A percentile compares a stretch with the other conserved stretches of the same genome.
Conservation (phyloP, 2,113 vertebrate species). For the Strigops habroptila region DNA sequence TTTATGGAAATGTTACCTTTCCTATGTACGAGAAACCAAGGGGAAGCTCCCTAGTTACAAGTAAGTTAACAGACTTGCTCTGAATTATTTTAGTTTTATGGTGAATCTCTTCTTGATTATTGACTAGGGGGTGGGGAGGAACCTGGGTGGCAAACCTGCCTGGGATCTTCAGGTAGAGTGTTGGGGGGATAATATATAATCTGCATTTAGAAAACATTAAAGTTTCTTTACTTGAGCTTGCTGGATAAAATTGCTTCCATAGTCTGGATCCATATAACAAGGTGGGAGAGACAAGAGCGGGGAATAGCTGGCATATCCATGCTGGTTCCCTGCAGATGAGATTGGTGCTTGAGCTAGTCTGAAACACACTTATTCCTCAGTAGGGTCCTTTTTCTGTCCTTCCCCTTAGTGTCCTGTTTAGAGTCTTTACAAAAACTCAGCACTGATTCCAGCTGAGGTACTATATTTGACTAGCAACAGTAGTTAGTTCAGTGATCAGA, state of each 20-base stretch:
- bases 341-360: background rate
- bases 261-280: background rate
- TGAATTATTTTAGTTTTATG: background rate
- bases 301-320: background rate
- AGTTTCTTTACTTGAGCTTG: background rate
- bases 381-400: background rate
- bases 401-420: background rate
- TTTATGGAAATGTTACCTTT: conserved; percentile 99
- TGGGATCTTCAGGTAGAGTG: background rate
- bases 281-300: background rate
- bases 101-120: background rate
- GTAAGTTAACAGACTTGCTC: conserved; percentile 77
- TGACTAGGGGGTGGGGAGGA: background rate
- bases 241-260: background rate
- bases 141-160: background rate
- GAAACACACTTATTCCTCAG: background rate
- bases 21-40: conserved; percentile 98
- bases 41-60: conserved; percentile 99
- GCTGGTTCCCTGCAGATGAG: background rate
- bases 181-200: background rate
- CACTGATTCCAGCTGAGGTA: background rate
- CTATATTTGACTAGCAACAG: background rate
- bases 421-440: background rate
- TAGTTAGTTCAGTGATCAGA: background rate
- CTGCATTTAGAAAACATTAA: background rate